Evolutionary conservation across 2,888 invertebrate genomes (phyloP).

Genomic region (Nomada flava): DNA sequence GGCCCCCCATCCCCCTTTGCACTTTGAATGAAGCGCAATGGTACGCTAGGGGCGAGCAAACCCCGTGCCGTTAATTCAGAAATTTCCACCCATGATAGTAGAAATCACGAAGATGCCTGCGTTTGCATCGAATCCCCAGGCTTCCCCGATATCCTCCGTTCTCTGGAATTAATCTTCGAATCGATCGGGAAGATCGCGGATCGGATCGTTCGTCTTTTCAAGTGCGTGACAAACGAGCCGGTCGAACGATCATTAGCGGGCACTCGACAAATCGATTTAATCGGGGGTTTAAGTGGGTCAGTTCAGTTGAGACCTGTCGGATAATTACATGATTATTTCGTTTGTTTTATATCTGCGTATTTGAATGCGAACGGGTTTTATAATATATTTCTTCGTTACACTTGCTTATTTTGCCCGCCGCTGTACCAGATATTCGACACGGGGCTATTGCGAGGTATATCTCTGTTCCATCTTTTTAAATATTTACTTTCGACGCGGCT

Average conservation of each 20-base stretch:
- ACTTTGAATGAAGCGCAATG: slow-evolving; percentile 50
- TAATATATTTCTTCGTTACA: too few relatives aligned
- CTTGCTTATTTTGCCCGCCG: too few relatives aligned
- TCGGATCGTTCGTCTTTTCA: background rate
- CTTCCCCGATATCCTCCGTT: slow-evolving; percentile 13
- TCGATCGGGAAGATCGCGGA: background rate
- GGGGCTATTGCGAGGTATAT: too few relatives aligned
- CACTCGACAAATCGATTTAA: slow-evolving; percentile 9
- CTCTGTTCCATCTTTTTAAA: too few relatives aligned
- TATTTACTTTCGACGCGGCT: too few relatives aligned
- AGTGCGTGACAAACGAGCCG: background rate
- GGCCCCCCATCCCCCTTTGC: slow-evolving; percentile 12
- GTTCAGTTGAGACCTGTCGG: background rate
- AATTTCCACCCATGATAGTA: slow-evolving; percentile 42
- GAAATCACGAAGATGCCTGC: slow-evolving; percentile 30
- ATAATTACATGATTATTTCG: background rate
- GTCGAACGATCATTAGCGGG: background rate
- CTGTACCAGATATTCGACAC: too few relatives aligned
- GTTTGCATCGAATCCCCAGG: slow-evolving; percentile 24
- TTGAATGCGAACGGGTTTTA: too few relatives aligned
- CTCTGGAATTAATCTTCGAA: slow-evolving; percentile 7
- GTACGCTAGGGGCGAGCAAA: slow-evolving; percentile 33
- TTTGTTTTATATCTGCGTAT: too few relatives aligned
- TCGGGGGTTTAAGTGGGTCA: background rate
- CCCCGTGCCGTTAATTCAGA: slow-evolving; percentile 52